Evolutionary conservation across 2,797 vertebrate genomes (phyloP).

Genomic region (Leucoraja ocellata): DNA sequence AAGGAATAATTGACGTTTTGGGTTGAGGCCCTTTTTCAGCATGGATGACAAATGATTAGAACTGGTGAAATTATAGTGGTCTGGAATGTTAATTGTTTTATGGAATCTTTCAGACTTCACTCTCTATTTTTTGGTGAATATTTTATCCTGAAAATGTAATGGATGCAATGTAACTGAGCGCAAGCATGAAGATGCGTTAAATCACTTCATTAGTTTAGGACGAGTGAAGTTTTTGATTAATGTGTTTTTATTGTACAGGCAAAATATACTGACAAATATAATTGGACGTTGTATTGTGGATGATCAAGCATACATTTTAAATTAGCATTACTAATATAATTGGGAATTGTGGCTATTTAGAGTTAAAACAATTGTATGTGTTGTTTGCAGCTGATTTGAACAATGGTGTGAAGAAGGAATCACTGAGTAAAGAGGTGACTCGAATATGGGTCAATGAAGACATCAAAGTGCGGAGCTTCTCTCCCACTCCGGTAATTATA

Average conservation of each 20-base stretch:
- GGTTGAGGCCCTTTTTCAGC: too few relatives aligned
- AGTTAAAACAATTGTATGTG: conserved; percentile 42
- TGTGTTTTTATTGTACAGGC: not conserved
- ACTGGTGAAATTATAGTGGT: not conserved
- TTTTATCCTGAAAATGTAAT: not conserved
- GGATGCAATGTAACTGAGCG: too few relatives aligned
- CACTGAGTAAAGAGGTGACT: conserved; percentile 76
- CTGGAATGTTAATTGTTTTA: not conserved
- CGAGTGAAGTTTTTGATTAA: not conserved
- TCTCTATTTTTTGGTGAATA: not conserved
- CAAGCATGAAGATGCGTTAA: not conserved
- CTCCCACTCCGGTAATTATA: conserved; percentile 77
- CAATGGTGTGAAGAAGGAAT: conserved; percentile 91
- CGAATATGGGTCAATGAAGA: conserved; percentile 89
- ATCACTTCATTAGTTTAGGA: not conserved
- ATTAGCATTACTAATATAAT: not conserved
- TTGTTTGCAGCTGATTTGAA: conserved; percentile 74
- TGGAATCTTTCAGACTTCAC: too few relatives aligned
- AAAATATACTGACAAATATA: not conserved
- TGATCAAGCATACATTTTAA: not conserved
- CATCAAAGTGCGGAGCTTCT: conserved; percentile 80
- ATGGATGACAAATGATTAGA: not conserved
- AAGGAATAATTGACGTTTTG: too few relatives aligned
- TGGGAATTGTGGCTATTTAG: not conserved
- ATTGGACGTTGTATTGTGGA: not conserved